phyloP scores from a whole-genome alignment of 2,888 invertebrate genomes.

The Catocala sponsa region DNA sequence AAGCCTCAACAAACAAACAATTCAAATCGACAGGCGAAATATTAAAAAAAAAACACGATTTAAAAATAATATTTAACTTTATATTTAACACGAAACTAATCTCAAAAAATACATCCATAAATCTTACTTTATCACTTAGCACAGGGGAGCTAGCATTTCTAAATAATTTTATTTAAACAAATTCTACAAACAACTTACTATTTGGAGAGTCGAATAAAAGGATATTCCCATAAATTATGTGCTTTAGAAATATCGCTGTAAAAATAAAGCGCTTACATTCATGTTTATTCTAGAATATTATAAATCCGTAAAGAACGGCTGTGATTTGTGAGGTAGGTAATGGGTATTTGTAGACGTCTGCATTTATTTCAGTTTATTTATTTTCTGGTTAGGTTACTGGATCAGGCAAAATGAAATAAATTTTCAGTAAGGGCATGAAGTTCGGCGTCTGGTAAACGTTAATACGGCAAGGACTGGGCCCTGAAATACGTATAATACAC shows the following conservation, averaged over 20 bases:
- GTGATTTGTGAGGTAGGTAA: conserved; percentile 30
- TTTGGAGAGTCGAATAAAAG: background rate
- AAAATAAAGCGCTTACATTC: conserved; percentile 11
- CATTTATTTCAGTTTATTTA: too few species aligned
- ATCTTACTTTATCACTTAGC: background rate
- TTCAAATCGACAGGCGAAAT: too few species aligned
- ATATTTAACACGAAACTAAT: background rate
- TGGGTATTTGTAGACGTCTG: too few species aligned
- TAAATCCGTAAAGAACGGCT: conserved; percentile 16
- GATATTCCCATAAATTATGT: conserved; percentile 5
- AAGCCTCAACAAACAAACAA: too few species aligned
- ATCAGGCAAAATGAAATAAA: too few species aligned
- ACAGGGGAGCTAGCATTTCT: background rate
- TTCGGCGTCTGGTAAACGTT: too few species aligned
- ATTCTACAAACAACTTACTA: background rate
- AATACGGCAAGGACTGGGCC: too few species aligned
- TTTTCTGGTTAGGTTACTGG: too few species aligned
- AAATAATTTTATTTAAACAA: background rate
- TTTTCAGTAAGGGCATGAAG: too few species aligned
- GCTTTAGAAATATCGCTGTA: background rate
- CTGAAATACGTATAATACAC: too few species aligned
- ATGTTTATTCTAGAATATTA: conserved; percentile 24
- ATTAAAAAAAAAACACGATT: too few species aligned
- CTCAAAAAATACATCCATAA: conserved; percentile 1
- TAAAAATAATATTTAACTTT: too few species aligned